Evolutionary conservation across 2,113 vertebrate genomes (phyloP).

Genomic region (Carlito syrichta): DNA sequence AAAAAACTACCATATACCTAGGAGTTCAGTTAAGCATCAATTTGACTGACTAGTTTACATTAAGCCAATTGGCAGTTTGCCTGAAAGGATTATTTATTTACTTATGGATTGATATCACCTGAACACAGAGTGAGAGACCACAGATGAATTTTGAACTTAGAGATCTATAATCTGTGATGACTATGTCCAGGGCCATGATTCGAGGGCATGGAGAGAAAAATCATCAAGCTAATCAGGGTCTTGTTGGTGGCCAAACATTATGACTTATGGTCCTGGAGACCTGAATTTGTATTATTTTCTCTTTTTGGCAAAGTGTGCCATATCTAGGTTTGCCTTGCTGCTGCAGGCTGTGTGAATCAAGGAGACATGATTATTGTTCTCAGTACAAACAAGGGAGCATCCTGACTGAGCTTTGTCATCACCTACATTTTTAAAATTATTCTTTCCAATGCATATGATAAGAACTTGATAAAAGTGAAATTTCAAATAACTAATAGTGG

Average conservation of each 20-base stretch:
- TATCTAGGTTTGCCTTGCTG: not conserved
- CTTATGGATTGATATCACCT: not conserved
- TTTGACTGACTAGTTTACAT: not conserved
- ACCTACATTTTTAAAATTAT: not conserved
- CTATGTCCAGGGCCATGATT: not conserved
- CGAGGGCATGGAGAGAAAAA: not conserved
- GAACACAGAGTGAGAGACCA: not conserved
- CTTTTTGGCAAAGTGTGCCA: not conserved
- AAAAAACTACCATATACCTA: not conserved
- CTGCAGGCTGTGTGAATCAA: not conserved
- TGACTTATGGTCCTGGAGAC: not conserved
- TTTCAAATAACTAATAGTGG: not conserved
- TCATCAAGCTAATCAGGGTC: not conserved
- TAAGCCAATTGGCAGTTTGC: not conserved
- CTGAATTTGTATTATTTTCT: not conserved
- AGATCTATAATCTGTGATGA: not conserved
- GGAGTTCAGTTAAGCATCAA: conserved; percentile 27
- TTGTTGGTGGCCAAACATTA: not conserved
- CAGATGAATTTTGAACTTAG: not conserved
- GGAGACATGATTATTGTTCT: rapidly evolving
- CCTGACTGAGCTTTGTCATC: not conserved
- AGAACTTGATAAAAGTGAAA: not conserved
- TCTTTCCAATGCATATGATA: rapidly evolving
- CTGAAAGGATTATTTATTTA: not conserved
- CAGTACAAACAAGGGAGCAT: not conserved